Base-by-base conservation (phyloP, 2,113 vertebrate species). In the Nannospalax galili region DNA sequence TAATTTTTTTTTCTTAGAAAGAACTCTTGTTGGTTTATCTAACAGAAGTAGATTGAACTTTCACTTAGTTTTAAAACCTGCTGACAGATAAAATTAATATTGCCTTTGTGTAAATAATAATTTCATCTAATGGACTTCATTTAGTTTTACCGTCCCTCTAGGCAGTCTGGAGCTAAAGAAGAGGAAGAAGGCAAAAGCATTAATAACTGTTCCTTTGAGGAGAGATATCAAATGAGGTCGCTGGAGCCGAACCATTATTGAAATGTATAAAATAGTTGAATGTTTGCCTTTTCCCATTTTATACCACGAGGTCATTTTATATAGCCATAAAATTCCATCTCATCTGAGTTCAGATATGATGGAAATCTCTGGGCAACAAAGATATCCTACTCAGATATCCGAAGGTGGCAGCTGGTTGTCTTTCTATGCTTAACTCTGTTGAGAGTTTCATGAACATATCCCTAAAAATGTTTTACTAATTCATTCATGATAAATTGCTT, bases 191-290 rank as follows among this genome's bases (percentile, higher is more conserved):
- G 74, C 87, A 70, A 96, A 91, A 91, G 3, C 17, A 14, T 52
- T 95, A 69, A 69, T 64, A 88, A 95, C 60, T 56, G 60, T 77
- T 85, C n/a, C 8, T 96, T 97, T 93, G 73, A 40, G 56, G 72
- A 88, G 16, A 88, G 15, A 78, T 37, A 95, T 95, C 91, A 96
- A 96, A 92, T 74, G 95, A 93, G 96, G 90, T 97, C 88, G 87
- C 65, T 93, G 93, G 81, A 92, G 95, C 85, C 0, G 32, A 96
- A 97, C 89, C 70, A 65, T 94, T 96, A 96, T 56, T 86, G 84
- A 95, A 97, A 96, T 94, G 15, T 94, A 80, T 96, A 93, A 95
- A 97, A 96, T 92, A 82, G 62, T 65, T 97, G 77, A 96, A 97
- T 92, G 73, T 85, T 95, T 96, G 95, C 73, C 96, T 96, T 96